phyloP scores from a whole-genome alignment of 2,113 vertebrate genomes.

The Oncorhynchus nerka region DNA sequence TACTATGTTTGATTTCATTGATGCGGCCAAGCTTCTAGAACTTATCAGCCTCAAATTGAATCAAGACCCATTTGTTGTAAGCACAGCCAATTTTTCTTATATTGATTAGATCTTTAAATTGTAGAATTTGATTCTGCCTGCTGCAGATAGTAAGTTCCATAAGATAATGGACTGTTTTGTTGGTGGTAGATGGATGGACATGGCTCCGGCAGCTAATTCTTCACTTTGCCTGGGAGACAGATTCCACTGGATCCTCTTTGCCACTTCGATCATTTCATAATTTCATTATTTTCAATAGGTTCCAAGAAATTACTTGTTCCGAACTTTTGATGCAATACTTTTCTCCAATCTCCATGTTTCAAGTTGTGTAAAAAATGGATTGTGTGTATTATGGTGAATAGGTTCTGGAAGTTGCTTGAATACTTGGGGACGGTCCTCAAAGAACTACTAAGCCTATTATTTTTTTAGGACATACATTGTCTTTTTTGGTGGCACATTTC shows the following conservation, averaged over 20 bases:
- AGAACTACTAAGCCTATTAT: too few relatives aligned
- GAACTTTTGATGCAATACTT: not conserved
- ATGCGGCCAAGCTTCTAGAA: slow-evolving; percentile 26
- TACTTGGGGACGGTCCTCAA: too few relatives aligned
- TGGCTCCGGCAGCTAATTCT: not conserved
- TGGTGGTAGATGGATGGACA: not conserved
- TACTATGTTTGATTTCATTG: slow-evolving; percentile 39
- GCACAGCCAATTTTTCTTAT: not conserved
- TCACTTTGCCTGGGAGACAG: not conserved
- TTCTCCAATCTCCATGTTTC: not conserved
- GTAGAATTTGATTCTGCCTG: slow-evolving; percentile 20
- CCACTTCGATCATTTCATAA: not conserved
- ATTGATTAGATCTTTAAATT: slow-evolving; percentile 43
- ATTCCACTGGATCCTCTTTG: not conserved
- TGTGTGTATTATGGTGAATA: too few relatives aligned
- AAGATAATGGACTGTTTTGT: not conserved
- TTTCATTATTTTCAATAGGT: not conserved
- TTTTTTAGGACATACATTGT: not conserved
- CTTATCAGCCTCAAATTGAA: slow-evolving; percentile 42
- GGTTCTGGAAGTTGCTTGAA: too few relatives aligned
- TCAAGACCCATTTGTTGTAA: slow-evolving; percentile 31
- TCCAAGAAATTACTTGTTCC: not conserved
- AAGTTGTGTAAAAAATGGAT: too few relatives aligned
- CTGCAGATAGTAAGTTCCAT: not conserved
- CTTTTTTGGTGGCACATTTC: not conserved